These are phyloP conservation scores for Laupala kohalensis DNA, from an alignment of 1,140 invertebrate genomes.

Conservation along the genomic window DNA sequence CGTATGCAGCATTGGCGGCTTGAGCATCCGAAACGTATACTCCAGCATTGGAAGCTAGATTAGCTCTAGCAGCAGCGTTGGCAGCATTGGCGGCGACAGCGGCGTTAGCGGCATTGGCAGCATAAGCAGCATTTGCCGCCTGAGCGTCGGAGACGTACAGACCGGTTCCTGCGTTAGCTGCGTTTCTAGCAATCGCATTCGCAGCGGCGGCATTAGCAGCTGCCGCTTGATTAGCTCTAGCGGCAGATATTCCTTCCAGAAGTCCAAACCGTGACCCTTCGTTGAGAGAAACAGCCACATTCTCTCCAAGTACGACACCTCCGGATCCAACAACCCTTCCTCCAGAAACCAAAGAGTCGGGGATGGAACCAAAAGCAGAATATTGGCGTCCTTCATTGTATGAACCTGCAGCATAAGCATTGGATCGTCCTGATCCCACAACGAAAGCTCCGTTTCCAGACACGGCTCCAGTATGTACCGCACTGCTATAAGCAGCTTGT, in stretches of 20 bases:
- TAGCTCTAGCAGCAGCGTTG: background rate
- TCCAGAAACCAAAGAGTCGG: conserved; percentile 20
- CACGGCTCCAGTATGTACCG: background rate
- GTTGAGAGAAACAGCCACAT: background rate
- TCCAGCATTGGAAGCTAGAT: background rate
- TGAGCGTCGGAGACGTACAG: background rate
- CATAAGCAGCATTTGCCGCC: background rate
- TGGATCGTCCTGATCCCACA: background rate
- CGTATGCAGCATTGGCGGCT: background rate
- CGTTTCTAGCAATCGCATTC: background rate
- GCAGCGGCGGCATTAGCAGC: background rate
- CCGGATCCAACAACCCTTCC: conserved; percentile 11
- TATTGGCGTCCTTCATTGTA: conserved; percentile 19
- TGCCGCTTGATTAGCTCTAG: background rate
- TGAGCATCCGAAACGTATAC: background rate
- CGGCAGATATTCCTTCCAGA: background rate
- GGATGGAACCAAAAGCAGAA: conserved; percentile 15
- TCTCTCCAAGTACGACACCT: conserved; percentile 16
- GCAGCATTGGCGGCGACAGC: background rate
- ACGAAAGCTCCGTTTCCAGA: background rate
- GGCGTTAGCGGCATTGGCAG: background rate
- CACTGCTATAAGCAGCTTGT: background rate
- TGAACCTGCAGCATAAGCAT: conserved; percentile 15
- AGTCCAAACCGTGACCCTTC: background rate
- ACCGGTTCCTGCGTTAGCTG: background rate